A percentile compares a stretch with the other conserved stretches of the same genome.
These are phyloP conservation scores for Sebastes reedi DNA, from an alignment of 2,797 vertebrate genomes.

Conservation along the genomic window DNA sequence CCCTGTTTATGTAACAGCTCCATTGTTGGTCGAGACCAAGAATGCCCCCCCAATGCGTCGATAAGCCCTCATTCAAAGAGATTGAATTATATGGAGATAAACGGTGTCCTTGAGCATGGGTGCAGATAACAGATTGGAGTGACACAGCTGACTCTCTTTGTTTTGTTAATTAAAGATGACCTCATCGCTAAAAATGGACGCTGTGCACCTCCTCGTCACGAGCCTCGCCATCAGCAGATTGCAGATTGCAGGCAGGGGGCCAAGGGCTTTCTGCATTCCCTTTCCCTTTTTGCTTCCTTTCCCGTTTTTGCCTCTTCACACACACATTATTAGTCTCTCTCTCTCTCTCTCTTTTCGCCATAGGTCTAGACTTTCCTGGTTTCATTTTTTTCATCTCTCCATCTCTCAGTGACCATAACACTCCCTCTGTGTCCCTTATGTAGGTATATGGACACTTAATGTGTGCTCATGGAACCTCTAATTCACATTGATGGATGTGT, in stretches of 20 bases:
- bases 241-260: constrained; percentile 83
- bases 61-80: constrained; percentile 82
- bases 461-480: constrained; percentile 6
- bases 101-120: constrained; percentile 84
- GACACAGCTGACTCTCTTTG: constrained; percentile 87
- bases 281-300: constrained; percentile 70
- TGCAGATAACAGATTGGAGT: constrained; percentile 86
- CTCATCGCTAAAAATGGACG: constrained; percentile 89
- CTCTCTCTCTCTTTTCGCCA: constrained; percentile 9
- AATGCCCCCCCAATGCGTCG: constrained; percentile 72
- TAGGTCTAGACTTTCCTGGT: constrained; percentile 60
- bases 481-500: constrained; percentile 43
- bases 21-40: constrained; percentile 73
- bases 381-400: constrained; percentile 31
- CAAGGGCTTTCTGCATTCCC: constrained; percentile 82
- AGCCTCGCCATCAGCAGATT: constrained; percentile 88
- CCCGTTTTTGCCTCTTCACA: constrained; percentile 66
- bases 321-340: constrained; percentile 56
- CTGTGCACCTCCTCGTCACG: constrained; percentile 84
- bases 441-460: constrained; percentile 10
- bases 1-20: constrained; percentile 78
- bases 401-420: constrained; percentile 39
- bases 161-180: constrained; percentile 90
- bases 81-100: constrained; percentile 86
- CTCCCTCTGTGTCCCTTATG: constrained; percentile 19